Evolutionary conservation across 2,888 invertebrate species (phyloP).

Genomic region (Torymus tubicola): DNA sequence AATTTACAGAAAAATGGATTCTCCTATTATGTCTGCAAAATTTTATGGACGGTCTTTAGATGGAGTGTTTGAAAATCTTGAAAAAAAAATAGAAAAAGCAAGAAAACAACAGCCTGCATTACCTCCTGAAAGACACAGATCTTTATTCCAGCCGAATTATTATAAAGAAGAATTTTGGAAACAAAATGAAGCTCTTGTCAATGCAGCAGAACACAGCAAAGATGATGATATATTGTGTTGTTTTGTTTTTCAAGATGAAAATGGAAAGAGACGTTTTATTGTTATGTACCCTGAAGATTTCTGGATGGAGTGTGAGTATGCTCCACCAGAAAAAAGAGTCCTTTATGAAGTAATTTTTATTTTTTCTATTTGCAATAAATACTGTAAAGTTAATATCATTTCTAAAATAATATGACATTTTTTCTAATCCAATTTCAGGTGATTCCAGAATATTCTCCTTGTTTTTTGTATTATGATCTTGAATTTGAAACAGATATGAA

Average conservation of each 20-base stretch:
- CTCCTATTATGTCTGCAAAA: slow-evolving; percentile 24
- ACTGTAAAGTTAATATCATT: neutral
- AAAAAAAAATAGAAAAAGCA: slow-evolving; percentile 48
- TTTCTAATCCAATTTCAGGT: slow-evolving; percentile 64
- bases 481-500: slow-evolving; percentile 77
- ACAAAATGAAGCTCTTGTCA: slow-evolving; percentile 73
- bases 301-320: slow-evolving; percentile 72
- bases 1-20: slow-evolving; percentile 25
- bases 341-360: slow-evolving; percentile 74
- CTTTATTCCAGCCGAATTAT: slow-evolving; percentile 70
- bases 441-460: slow-evolving; percentile 76
- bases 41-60: slow-evolving; percentile 57
- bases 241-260: slow-evolving; percentile 74
- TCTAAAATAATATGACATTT: neutral
- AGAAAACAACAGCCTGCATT: slow-evolving; percentile 25
- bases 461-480: slow-evolving; percentile 80
- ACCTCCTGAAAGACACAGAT: slow-evolving; percentile 60
- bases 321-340: slow-evolving; percentile 68
- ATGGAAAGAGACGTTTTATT: slow-evolving; percentile 74
- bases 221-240: slow-evolving; percentile 69
- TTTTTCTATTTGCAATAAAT: slow-evolving; percentile 5
- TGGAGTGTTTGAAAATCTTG: slow-evolving; percentile 36
- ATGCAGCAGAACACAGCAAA: slow-evolving; percentile 62
- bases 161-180: slow-evolving; percentile 74
- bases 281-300: slow-evolving; percentile 76